Percentiles rank a stretch among this genome's conserved stretches.
Conservation (phyloP, 2,888 invertebrate genomes). For the Drosophila kokeensis region DNA sequence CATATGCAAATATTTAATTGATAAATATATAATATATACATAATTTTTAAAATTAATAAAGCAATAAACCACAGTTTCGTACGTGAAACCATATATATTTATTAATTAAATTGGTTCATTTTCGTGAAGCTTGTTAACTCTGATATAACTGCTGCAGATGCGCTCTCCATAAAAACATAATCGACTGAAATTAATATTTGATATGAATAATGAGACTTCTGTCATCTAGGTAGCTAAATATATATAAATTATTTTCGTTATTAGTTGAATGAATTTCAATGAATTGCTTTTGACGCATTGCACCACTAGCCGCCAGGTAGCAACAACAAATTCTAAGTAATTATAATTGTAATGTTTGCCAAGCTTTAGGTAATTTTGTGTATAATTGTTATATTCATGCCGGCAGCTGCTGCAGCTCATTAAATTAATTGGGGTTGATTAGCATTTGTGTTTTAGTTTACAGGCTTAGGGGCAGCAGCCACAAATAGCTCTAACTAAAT, state of each 20-base stretch:
- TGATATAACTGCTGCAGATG: neutral
- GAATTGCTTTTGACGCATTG: neutral
- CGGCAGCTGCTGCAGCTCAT: neutral
- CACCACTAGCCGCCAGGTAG: neutral
- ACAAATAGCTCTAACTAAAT: neutral
- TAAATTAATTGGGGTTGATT: constrained; percentile 10
- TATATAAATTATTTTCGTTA: neutral
- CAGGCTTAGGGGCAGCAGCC: neutral
- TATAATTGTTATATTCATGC: neutral
- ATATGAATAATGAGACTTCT: neutral
- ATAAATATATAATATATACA: constrained; percentile 15
- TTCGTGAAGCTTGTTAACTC: neutral
- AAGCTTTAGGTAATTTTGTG: neutral
- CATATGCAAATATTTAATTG: constrained; percentile 12
- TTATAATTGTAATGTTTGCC: neutral
- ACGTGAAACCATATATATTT: neutral
- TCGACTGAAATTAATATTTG: neutral
- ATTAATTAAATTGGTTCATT: constrained; percentile 19
- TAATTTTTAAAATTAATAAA: constrained; percentile 20
- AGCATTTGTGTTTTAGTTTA: neutral
- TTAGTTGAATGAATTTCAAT: neutral
- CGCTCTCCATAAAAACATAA: neutral
- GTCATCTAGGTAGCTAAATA: neutral
- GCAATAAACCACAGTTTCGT: neutral
- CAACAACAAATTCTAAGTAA: neutral